Base-by-base conservation (phyloP, 1,140 invertebrate genomes). In the Chlorops oryzae region DNA sequence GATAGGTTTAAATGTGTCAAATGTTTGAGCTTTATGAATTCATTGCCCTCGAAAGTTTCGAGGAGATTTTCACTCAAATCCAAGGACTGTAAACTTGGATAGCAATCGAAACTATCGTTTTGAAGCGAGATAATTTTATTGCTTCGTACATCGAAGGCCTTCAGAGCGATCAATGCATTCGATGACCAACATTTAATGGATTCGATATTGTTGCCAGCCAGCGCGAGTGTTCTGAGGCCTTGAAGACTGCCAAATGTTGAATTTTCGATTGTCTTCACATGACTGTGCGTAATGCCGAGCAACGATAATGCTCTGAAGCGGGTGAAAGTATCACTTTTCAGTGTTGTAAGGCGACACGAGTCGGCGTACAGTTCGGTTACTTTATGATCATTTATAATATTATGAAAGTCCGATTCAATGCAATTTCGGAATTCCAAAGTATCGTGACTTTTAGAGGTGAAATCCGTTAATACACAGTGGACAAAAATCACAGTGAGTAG, bases 1-100 rank as follows among this genome's bases (percentile, higher is more conserved):
- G 59, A 58, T 5, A 72, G 50, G 22, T 63, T 61, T 12, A 72
- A 47, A 37, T 68, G 59, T 38, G 63, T 70, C 9, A 72, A 38
- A 40, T 65, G 59, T 0, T 41, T 4, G n/a, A 67, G 40, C 12
- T 56, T 56, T 3, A 50, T 12, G 13, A 72, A 71, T 5, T 53
- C 22, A 10, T 57, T 55, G 23, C 45, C 42, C 1, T 55, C 56
- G 5, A 72, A 53, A 13, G 48, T 41, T 18, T 40, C 53, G n/a
- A 72, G 54, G 5, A 51, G 51, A 51, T 72, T 72, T n/a, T 48
- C 54, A 1, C 43, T 44, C 44, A 72, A 56, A 46, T 68, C 59
- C 2, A 72, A 46, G 17, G 51, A 39, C 23, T 68, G 62, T 28
- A 72, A 44, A 22, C 68, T 64, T 0, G 69, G 69, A 57, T 60